Conservation (phyloP, 2,888 invertebrate species). For the Entomobrya multifasciata region DNA sequence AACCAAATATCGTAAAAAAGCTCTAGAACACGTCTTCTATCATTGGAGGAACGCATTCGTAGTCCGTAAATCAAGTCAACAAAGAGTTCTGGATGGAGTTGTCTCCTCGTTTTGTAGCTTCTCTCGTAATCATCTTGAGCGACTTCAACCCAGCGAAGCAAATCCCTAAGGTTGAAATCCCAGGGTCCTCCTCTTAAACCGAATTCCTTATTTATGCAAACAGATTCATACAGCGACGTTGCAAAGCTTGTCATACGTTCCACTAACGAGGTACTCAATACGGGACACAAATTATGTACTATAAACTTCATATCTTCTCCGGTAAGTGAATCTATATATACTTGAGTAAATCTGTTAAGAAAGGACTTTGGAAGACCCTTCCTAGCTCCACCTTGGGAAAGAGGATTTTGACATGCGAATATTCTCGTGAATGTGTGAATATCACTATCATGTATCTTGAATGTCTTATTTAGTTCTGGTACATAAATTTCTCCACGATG, state of each 20-base stretch:
- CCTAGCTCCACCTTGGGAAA: constrained; percentile 96
- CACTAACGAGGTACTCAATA: constrained; percentile 85
- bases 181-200: constrained; percentile 94
- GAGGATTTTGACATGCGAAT: constrained; percentile 99
- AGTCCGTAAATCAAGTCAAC: constrained; percentile 92
- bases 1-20: constrained; percentile 69
- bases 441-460: constrained; percentile 84
- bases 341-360: constrained; percentile 97
- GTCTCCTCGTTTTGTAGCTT: not conserved
- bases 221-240: constrained; percentile 85
- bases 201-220: constrained; percentile 86
- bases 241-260: constrained; percentile 90
- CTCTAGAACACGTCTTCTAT: constrained; percentile 86
- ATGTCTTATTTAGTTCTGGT: constrained; percentile 94
- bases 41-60: constrained; percentile 90
- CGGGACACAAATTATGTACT: constrained; percentile 85
- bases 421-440: constrained; percentile 88
- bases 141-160: constrained; percentile 92
- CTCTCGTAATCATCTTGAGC: constrained; percentile 76
- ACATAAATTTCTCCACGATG: constrained; percentile 97
- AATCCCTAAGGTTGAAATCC: constrained; percentile 98
- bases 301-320: constrained; percentile 86
- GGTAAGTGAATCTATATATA: constrained; percentile 85
- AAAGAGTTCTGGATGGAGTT: constrained; percentile 83
- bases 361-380: constrained; percentile 98